These are phyloP conservation scores for Heterohyrax brucei DNA, from an alignment of 2,797 vertebrate species.

Conservation along the genomic window DNA sequence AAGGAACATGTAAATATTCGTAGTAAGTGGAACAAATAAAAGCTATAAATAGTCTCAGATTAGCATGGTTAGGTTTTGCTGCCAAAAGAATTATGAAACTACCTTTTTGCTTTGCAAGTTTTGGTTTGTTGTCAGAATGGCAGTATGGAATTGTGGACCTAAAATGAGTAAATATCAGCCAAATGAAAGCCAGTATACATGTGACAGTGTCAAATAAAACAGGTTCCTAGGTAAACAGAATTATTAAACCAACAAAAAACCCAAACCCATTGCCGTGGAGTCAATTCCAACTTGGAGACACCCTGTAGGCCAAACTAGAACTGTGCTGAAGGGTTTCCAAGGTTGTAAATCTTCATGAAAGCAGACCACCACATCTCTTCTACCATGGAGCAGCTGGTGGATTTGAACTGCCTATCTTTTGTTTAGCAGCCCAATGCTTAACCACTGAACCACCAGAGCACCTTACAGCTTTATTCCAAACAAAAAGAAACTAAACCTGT, in stretches of 20 bases:
- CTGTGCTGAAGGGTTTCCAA: too few relatives aligned
- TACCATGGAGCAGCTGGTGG: too few relatives aligned
- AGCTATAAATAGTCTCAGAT: conserved; percentile 2
- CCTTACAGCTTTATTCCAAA: too few relatives aligned
- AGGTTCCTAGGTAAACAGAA: not conserved
- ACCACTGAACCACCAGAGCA: too few relatives aligned
- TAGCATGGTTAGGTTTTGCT: conserved; percentile 33
- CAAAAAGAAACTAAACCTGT: too few relatives aligned
- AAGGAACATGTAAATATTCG: conserved; percentile 51
- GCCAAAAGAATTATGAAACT: conserved; percentile 45
- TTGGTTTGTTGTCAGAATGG: conserved; percentile 49
- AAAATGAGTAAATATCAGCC: not conserved
- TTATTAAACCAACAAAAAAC: not conserved
- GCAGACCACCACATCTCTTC: too few relatives aligned
- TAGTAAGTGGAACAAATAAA: conserved; percentile 34
- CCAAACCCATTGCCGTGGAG: too few relatives aligned
- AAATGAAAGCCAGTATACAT: not conserved
- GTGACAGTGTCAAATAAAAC: conserved; percentile 24
- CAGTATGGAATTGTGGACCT: not conserved
- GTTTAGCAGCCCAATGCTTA: too few relatives aligned
- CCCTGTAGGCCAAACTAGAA: too few relatives aligned
- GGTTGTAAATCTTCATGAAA: too few relatives aligned
- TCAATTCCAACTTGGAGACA: too few relatives aligned
- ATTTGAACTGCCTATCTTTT: too few relatives aligned
- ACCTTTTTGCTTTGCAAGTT: conserved; percentile 6